phyloP scores from a whole-genome alignment of 2,113 vertebrate species.

The Prolemur simus region DNA sequence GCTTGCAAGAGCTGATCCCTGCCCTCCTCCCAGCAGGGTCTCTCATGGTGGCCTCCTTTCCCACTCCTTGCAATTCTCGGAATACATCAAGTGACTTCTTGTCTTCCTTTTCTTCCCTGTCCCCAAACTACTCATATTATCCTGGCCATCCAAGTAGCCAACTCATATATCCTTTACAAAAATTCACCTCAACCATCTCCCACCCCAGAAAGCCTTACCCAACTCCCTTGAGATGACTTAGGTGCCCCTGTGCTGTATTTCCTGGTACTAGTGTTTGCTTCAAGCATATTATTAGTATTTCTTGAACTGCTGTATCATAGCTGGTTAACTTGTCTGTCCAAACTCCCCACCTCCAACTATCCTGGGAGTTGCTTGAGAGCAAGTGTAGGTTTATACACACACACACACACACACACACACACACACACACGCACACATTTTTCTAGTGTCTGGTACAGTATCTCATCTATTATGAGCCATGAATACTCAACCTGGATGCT shows the following conservation, averaged over 20 bases:
- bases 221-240: not conserved
- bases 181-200: not conserved
- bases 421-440: not conserved
- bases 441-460: not conserved
- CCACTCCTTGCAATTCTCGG: not conserved
- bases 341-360: not conserved
- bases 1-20: not conserved
- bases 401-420: no score
- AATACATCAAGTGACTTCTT: not conserved
- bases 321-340: not conserved
- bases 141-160: not conserved
- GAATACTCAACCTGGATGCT: not conserved
- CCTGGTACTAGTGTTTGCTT: not conserved
- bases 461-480: not conserved
- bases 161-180: not conserved
- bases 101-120: not conserved
- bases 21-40: not conserved
- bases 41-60: not conserved
- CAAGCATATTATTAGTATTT: not conserved
- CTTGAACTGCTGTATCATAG: not conserved
- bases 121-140: not conserved
- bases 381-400: not conserved
- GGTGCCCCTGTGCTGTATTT: not conserved
- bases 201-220: not conserved
- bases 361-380: not conserved